Evolutionary conservation across 2,888 invertebrate genomes (phyloP).

Genomic region (Rhyacophila evoluta): DNA sequence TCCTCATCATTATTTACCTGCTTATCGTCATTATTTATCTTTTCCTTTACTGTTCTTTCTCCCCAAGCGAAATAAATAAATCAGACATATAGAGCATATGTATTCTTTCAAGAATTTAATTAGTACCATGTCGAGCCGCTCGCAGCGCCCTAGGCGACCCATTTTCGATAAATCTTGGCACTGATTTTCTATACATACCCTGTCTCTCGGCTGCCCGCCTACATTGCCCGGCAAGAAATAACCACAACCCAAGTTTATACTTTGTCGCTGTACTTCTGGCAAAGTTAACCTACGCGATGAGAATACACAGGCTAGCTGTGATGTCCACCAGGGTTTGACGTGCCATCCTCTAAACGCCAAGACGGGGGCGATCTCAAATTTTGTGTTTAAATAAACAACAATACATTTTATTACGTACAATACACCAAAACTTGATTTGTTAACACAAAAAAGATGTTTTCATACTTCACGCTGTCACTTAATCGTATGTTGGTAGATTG

Average conservation of each 20-base stretch:
- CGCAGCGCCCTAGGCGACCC: constrained; percentile 32
- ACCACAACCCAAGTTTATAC: constrained; percentile 46
- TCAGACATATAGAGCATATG: background rate
- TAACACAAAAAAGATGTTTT: no score
- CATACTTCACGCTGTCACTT: no score
- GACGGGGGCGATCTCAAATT: no score
- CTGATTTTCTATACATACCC: constrained; percentile 36
- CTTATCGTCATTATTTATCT: background rate
- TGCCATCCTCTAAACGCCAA: background rate
- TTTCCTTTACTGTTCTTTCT: background rate
- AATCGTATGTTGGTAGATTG: no score
- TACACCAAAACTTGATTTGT: no score
- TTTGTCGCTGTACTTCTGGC: constrained; percentile 31
- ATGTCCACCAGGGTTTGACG: background rate
- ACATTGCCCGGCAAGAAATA: constrained; percentile 28
- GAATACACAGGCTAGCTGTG: background rate
- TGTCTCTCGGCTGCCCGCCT: constrained; percentile 16
- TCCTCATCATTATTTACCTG: background rate
- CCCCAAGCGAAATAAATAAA: background rate
- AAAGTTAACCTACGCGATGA: background rate
- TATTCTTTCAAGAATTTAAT: constrained; percentile 20
- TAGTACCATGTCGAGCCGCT: constrained; percentile 25
- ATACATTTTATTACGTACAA: no score
- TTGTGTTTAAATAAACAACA: no score
- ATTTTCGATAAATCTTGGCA: constrained; percentile 53